Evolutionary conservation across 1,140 invertebrate species (phyloP).

Genomic region (Drosophila micromelanica): DNA sequence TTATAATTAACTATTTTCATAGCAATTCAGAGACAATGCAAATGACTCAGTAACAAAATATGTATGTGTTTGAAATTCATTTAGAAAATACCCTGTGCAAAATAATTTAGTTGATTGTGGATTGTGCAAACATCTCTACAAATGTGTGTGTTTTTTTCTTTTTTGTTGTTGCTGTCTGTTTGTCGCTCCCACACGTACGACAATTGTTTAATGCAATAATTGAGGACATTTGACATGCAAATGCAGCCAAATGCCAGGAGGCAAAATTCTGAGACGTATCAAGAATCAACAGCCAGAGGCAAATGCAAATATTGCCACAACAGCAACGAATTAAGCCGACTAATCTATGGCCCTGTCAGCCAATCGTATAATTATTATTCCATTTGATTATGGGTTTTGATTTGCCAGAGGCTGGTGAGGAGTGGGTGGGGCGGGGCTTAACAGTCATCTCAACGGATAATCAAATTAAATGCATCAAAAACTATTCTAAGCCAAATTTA

Average conservation of each 20-base stretch:
- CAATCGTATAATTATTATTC: constrained; percentile 46
- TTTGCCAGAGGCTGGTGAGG: constrained; percentile 4
- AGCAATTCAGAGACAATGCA: constrained; percentile 29
- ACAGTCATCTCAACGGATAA: constrained; percentile 31
- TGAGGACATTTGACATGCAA: constrained; percentile 41
- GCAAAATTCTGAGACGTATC: constrained; percentile 16
- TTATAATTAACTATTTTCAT: constrained; percentile 2
- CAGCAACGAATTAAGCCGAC: constrained; percentile 41
- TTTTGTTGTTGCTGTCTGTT: background rate
- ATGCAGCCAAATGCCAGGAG: constrained; percentile 20
- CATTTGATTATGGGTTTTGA: constrained; percentile 44
- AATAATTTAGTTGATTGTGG: constrained; percentile 8
- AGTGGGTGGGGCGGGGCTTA: background rate
- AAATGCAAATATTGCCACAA: constrained; percentile 49
- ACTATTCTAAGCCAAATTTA: constrained; percentile 9
- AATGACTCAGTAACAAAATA: constrained; percentile 28
- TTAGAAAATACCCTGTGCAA: constrained; percentile 5
- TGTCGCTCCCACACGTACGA: constrained; percentile 7
- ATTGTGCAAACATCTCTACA: background rate
- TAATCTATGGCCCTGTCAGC: constrained; percentile 34
- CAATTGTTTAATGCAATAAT: constrained; percentile 49
- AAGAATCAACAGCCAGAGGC: constrained; percentile 19
- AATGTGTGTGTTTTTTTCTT: background rate
- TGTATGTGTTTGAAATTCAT: background rate
- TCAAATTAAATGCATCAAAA: constrained; percentile 48